phyloP scores from a whole-genome alignment of 2,888 invertebrate species.

The Exephanes ischioxanthus region DNA sequence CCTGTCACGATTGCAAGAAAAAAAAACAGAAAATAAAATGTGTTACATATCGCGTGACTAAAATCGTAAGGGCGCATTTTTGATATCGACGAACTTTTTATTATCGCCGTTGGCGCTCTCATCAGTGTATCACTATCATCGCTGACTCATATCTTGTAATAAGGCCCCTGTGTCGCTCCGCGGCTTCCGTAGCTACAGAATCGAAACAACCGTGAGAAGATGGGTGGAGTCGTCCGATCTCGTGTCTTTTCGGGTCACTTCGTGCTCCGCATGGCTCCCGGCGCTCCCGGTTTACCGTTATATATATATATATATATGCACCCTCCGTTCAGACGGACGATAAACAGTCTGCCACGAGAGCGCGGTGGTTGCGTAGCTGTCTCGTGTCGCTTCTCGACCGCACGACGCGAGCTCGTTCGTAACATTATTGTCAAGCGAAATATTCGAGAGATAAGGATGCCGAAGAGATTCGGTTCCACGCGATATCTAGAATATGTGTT shows the following conservation, averaged over 20 bases:
- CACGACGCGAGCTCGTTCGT: not conserved
- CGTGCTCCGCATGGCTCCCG: slow-evolving; percentile 2
- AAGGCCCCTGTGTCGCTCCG: too few species aligned
- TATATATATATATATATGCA: not conserved
- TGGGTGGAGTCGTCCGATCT: not conserved
- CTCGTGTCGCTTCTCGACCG: not conserved
- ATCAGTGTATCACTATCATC: too few species aligned
- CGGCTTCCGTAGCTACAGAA: not conserved
- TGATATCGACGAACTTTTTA: too few species aligned
- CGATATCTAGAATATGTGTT: not conserved
- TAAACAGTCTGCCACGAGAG: not conserved
- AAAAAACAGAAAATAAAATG: too few species aligned
- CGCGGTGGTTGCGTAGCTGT: not conserved
- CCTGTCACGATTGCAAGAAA: too few species aligned
- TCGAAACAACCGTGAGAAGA: not conserved
- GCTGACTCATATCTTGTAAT: too few species aligned
- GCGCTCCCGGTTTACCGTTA: not conserved
- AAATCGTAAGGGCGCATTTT: too few species aligned
- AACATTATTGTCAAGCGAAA: not conserved
- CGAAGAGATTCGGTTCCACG: not conserved
- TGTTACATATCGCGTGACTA: too few species aligned
- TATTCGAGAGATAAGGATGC: not conserved
- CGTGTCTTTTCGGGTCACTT: slow-evolving; percentile 27
- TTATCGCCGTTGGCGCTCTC: too few species aligned
- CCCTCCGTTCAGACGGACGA: not conserved